phyloP scores from a whole-genome alignment of 2,113 vertebrate genomes.

The Rafetus swinhoei region DNA sequence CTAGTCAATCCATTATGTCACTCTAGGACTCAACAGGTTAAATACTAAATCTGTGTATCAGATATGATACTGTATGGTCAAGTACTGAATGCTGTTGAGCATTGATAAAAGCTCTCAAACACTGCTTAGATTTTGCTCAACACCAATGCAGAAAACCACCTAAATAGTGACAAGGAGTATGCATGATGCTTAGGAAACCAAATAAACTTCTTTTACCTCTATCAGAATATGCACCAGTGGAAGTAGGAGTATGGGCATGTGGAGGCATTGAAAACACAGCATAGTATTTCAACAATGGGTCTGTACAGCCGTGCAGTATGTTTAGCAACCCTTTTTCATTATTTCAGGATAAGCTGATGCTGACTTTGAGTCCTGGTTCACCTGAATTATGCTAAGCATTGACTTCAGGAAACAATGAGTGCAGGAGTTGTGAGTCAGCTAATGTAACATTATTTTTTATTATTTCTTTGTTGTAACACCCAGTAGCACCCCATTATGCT shows the following conservation, averaged over 20 bases:
- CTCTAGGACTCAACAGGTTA: background rate
- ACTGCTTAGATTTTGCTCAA: background rate
- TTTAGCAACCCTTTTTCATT: background rate
- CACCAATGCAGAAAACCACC: background rate
- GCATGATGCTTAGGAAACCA: background rate
- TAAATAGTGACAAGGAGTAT: background rate
- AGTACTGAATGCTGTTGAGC: background rate
- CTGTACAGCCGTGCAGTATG: background rate
- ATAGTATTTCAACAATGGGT: background rate
- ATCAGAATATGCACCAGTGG: background rate
- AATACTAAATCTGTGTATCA: background rate
- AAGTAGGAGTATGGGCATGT: background rate
- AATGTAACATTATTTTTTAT: background rate
- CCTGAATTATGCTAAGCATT: background rate
- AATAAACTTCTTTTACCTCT: background rate
- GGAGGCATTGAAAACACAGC: fast-evolving
- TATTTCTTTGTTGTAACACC: background rate
- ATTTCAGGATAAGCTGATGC: background rate
- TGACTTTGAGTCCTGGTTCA: background rate
- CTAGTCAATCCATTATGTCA: background rate
- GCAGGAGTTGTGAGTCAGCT: background rate
- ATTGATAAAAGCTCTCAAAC: background rate
- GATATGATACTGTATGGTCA: background rate
- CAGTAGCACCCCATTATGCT: background rate
- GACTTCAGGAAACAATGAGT: background rate